These are phyloP conservation scores for Andricus quercusramuli DNA, from an alignment of 2,888 invertebrate genomes.

Conservation along the genomic window DNA sequence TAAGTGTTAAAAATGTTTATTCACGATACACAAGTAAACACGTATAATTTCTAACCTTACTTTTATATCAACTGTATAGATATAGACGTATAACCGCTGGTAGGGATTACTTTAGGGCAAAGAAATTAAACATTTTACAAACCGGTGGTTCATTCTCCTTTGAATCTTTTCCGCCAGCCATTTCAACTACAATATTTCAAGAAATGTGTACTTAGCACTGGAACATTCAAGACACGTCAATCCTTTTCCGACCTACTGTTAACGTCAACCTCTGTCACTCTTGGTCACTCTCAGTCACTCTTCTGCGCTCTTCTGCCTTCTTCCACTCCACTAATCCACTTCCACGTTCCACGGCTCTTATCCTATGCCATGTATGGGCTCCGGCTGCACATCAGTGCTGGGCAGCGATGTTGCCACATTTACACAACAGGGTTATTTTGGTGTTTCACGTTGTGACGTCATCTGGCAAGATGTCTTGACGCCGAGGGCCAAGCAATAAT, in stretches of 20 bases:
- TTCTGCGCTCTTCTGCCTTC: too few species aligned
- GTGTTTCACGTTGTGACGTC: too few species aligned
- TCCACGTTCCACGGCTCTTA: too few species aligned
- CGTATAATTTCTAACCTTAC: neutral
- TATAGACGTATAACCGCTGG: neutral
- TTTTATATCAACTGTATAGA: neutral
- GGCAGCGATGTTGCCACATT: too few species aligned
- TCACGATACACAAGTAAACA: neutral
- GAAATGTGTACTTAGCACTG: neutral
- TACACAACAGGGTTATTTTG: too few species aligned
- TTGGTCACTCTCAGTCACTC: too few species aligned
- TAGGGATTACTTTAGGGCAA: neutral
- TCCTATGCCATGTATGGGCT: too few species aligned
- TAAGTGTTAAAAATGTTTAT: neutral
- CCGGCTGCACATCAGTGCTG: too few species aligned
- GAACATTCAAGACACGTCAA: conserved; percentile 27
- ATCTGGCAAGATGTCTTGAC: too few species aligned
- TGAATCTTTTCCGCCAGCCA: conserved; percentile 23
- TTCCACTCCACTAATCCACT: too few species aligned
- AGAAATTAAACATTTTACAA: neutral
- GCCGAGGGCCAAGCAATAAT: too few species aligned
- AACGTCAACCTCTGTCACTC: too few species aligned
- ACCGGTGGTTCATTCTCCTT: conserved; percentile 22
- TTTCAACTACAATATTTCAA: conserved; percentile 15
- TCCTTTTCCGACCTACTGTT: conserved; percentile 6